Percentiles rank a stretch among this genome's conserved stretches.
Evolutionary conservation across 2,797 vertebrate genomes (phyloP).

Genomic region (Eupleurogrammus muticus): DNA sequence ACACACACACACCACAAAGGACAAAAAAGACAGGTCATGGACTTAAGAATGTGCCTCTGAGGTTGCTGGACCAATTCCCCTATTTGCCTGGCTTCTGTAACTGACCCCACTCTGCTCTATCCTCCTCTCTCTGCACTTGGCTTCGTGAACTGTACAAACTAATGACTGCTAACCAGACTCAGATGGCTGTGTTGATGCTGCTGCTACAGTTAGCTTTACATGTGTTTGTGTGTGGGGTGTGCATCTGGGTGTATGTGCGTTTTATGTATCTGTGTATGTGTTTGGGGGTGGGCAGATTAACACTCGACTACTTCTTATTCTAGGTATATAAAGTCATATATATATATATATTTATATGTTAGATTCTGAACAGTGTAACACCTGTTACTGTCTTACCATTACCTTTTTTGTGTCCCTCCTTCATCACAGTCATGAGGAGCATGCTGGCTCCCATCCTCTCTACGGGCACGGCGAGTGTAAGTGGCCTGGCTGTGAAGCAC

Average conservation of each 20-base stretch:
- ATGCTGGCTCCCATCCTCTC: slow-evolving; percentile 92
- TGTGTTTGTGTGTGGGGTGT: slow-evolving; percentile 33
- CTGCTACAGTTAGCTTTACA: slow-evolving; percentile 37
- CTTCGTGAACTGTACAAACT: slow-evolving; percentile 65
- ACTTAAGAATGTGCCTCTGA: slow-evolving; percentile 71
- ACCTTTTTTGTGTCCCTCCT: slow-evolving; percentile 7
- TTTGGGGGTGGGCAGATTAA: slow-evolving; percentile 20
- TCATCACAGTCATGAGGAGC: slow-evolving; percentile 88
- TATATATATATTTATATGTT: slow-evolving; percentile 2
- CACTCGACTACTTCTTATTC: slow-evolving; percentile 10
- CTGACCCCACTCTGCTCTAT: slow-evolving; percentile 77
- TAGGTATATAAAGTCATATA: not conserved
- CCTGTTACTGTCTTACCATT: slow-evolving; percentile 6
- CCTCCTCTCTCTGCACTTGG: slow-evolving; percentile 72
- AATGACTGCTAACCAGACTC: slow-evolving; percentile 77
- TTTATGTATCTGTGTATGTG: too few species aligned
- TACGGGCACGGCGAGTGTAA: slow-evolving; percentile 99
- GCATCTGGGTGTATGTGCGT: not conserved
- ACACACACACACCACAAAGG: slow-evolving; percentile 53
- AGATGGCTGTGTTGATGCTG: slow-evolving; percentile 66
- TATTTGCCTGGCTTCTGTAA: slow-evolving; percentile 79
- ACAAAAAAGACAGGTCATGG: slow-evolving; percentile 70
- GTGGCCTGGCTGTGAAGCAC: slow-evolving; percentile 98
- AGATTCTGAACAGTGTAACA: not conserved
- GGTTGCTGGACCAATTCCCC: slow-evolving; percentile 75